phyloP scores from a whole-genome alignment of 2,888 invertebrate species.

The Microctonus aethiopoides region DNA sequence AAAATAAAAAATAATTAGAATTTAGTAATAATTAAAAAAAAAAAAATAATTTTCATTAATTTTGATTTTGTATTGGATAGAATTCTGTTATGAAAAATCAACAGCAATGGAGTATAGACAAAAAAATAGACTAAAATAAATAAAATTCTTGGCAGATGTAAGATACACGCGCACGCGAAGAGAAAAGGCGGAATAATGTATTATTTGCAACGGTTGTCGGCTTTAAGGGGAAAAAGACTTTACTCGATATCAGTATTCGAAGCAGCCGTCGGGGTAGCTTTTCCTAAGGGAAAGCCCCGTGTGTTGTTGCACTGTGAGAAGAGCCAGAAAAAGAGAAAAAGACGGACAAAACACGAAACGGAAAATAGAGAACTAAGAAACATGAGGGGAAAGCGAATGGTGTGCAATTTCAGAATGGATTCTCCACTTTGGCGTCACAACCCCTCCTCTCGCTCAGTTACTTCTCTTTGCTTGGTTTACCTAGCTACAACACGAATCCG shows the following conservation, averaged over 20 bases:
- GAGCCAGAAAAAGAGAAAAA: constrained; percentile 41
- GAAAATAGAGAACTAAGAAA: constrained; percentile 31
- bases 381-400: constrained; percentile 53
- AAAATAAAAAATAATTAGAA: neutral
- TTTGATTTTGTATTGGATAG: neutral
- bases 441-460: constrained; percentile 25
- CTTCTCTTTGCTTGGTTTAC: constrained; percentile 35
- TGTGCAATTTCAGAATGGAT: constrained; percentile 67
- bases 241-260: constrained; percentile 66
- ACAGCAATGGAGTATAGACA: neutral
- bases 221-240: constrained; percentile 48
- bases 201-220: constrained; percentile 60
- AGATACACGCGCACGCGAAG: constrained; percentile 35
- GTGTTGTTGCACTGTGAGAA: constrained; percentile 35
- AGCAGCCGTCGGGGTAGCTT: constrained; percentile 49
- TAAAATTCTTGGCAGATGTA: constrained; percentile 21
- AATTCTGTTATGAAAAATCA: neutral
- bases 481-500: constrained; percentile 11
- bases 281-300: constrained; percentile 61
- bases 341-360: neutral
- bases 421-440: constrained; percentile 54
- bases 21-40: neutral
- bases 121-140: constrained; percentile 2
- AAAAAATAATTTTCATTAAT: neutral
- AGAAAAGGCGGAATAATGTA: constrained; percentile 54